phyloP scores from a whole-genome alignment of 2,888 invertebrate genomes.

The Neuroscelio doddi region DNA sequence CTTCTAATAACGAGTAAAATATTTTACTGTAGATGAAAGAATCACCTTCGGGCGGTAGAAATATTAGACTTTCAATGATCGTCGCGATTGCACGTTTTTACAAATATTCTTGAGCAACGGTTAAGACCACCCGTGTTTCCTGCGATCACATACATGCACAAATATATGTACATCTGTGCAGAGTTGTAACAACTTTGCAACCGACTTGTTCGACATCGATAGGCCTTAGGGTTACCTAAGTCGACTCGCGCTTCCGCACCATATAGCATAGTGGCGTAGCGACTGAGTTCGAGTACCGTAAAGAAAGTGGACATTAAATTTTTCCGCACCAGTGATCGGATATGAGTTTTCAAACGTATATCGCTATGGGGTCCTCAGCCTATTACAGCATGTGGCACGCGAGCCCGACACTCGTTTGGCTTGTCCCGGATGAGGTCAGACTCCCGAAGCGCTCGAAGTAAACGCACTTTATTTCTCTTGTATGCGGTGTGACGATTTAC shows the following conservation, averaged over 20 bases:
- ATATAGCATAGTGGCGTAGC: no score
- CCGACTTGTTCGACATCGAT: not conserved
- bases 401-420: conserved; percentile 16
- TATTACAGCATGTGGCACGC: conserved; percentile 47
- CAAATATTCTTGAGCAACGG: no score
- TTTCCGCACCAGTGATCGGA: conserved; percentile 42
- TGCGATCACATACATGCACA: no score
- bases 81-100: no score
- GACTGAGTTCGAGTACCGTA: conserved; percentile 16
- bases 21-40: no score
- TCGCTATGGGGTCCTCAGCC: conserved; percentile 36
- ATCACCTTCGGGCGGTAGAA: no score
- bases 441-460: conserved; percentile 28
- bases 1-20: no score
- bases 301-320: conserved; percentile 44
- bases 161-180: no score
- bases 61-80: no score
- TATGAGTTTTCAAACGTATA: conserved; percentile 34
- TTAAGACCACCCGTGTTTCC: no score
- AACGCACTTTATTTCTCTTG: conserved; percentile 6
- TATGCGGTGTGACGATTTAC: conserved; percentile 11
- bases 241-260: conserved; percentile 22
- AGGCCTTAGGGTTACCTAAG: not conserved
- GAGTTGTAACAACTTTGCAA: no score
- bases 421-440: conserved; percentile 33